These are phyloP conservation scores for Tauraco erythrolophus DNA, from an alignment of 2,113 vertebrate genomes.

Conservation along the genomic window DNA sequence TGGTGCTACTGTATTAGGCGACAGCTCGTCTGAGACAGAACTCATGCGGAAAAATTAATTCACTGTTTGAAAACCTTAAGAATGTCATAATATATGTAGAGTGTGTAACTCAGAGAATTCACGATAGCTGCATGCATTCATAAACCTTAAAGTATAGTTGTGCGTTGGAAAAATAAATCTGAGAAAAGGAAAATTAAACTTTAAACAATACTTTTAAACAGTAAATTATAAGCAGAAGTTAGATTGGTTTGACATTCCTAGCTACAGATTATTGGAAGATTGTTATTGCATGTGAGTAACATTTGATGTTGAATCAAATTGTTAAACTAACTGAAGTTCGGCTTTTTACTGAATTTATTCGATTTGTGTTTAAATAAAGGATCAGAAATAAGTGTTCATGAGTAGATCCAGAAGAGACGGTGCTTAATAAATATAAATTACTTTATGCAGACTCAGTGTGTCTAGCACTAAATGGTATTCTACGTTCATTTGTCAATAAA, in stretches of 20 bases:
- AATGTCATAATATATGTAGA: neutral
- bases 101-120: neutral
- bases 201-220: neutral
- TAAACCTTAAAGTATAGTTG: neutral
- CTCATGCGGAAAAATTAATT: neutral
- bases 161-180: neutral
- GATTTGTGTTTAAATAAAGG: slow-evolving; percentile 13
- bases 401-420: neutral
- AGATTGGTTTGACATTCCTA: neutral
- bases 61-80: neutral
- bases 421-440: slow-evolving; percentile 35
- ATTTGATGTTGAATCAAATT: neutral
- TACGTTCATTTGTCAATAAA: slow-evolving; percentile 74
- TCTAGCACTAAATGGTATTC: slow-evolving; percentile 19
- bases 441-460: neutral
- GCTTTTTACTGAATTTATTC: neutral
- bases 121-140: neutral
- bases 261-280: neutral
- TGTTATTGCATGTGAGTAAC: neutral
- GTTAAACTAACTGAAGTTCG: neutral
- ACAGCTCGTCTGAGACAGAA: neutral
- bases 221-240: neutral
- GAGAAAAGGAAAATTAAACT: neutral
- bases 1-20: neutral
- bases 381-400: neutral